These are phyloP conservation scores for human (Homo sapiens) DNA, from an alignment of 2,113 vertebrate genomes.

Conservation along the genomic window DNA sequence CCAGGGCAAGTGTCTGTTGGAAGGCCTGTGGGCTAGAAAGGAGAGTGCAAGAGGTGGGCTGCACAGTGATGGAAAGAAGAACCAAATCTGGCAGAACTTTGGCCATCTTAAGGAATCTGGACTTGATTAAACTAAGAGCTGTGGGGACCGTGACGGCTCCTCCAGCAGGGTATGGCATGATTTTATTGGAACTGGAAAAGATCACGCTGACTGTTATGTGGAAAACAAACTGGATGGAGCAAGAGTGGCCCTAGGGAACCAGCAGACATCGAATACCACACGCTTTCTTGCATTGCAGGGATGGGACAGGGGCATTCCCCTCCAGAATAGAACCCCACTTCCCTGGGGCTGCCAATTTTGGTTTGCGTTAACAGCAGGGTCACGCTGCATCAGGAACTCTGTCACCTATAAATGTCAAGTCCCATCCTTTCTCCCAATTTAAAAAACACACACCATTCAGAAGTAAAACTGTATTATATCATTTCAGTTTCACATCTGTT, in stretches of 20 bases:
- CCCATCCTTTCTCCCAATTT: conserved; percentile 25
- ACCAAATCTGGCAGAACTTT: neutral
- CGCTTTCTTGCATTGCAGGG: neutral
- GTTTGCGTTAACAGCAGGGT: neutral
- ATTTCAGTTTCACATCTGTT: conserved; percentile 61
- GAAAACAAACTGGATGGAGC: neutral
- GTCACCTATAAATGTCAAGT: conserved; percentile 55
- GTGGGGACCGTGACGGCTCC: neutral
- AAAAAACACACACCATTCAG: conserved; percentile 39
- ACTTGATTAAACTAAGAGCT: neutral
- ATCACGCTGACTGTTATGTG: neutral
- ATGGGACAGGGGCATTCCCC: neutral
- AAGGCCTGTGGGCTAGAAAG: neutral
- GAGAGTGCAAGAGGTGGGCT: too few relatives aligned
- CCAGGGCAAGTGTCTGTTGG: accelerated
- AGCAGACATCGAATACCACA: neutral
- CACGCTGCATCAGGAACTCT: neutral
- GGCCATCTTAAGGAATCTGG: neutral
- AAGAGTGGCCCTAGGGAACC: neutral
- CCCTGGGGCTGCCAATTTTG: neutral
- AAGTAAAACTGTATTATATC: conserved; percentile 47
- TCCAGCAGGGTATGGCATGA: neutral
- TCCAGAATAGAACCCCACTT: accelerated
- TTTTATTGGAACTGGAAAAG: neutral
- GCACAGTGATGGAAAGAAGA: neutral